Conservation (phyloP, 2,113 vertebrate species). For the Sinocyclocheilus rhinocerous region DNA sequence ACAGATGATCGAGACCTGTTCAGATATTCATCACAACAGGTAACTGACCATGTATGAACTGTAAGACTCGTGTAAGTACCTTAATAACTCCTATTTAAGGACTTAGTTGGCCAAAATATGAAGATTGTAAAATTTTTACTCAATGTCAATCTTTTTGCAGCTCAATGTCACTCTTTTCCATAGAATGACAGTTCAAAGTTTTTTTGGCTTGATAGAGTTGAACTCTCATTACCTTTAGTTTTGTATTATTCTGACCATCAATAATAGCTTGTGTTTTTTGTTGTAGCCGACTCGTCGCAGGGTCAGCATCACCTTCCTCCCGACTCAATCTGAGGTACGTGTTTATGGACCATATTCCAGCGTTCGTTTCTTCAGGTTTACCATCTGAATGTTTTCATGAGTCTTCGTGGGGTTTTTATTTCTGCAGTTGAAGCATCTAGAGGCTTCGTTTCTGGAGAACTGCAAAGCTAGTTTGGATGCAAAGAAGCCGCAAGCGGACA, state of each 20-base stretch:
- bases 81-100: background rate
- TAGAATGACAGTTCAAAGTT: background rate
- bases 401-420: background rate
- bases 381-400: background rate
- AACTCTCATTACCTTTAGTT: background rate
- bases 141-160: background rate
- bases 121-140: background rate
- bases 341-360: background rate
- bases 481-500: background rate
- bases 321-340: slow-evolving; percentile 47
- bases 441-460: slow-evolving; percentile 41
- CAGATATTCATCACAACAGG: slow-evolving; percentile 40
- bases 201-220: background rate
- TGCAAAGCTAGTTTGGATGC: background rate
- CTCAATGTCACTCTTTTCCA: background rate
- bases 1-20: slow-evolving; percentile 19
- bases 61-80: background rate
- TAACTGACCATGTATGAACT: background rate
- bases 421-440: slow-evolving; percentile 45
- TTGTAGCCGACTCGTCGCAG: slow-evolving; percentile 20
- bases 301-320: slow-evolving; percentile 54
- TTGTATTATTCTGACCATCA: background rate
- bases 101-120: background rate
- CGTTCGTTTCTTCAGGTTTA: background rate
- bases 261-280: background rate